Conservation (phyloP, 2,888 invertebrate genomes). For the Boloria euphrosyne region DNA sequence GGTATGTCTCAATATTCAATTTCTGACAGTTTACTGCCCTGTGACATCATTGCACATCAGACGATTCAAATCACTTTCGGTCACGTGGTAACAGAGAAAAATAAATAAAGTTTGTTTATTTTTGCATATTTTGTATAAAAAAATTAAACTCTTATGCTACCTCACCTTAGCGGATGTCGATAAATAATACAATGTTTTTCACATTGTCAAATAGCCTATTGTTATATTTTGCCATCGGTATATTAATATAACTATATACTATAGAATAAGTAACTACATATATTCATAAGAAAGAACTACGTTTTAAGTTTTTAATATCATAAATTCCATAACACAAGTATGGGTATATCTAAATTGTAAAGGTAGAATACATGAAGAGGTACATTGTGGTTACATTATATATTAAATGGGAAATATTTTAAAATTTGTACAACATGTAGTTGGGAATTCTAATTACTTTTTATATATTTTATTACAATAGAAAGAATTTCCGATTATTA, state of each 20-base stretch:
- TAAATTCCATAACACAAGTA: neutral
- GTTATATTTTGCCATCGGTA: too few species aligned
- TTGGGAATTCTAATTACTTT: neutral
- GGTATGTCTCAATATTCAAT: too few species aligned
- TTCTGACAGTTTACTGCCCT: too few species aligned
- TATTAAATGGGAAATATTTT: slow-evolving; percentile 10
- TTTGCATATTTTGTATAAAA: too few species aligned
- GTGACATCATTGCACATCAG: too few species aligned
- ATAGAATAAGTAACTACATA: neutral
- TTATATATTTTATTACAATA: neutral
- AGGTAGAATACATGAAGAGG: slow-evolving; percentile 23
- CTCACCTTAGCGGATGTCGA: too few species aligned
- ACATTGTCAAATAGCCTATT: neutral
- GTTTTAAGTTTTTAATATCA: slow-evolving; percentile 5
- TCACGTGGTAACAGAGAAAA: too few species aligned
- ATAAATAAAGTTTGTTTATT: too few species aligned
- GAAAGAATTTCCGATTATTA: slow-evolving; percentile 4
- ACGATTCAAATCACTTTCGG: too few species aligned
- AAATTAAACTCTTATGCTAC: too few species aligned
- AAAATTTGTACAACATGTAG: slow-evolving; percentile 11
- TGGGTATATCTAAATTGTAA: slow-evolving; percentile 16
- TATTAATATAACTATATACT: too few species aligned
- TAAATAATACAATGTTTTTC: too few species aligned
- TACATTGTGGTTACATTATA: slow-evolving; percentile 17
- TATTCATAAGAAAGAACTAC: neutral